These are phyloP conservation scores for Trichonephila clavipes DNA, from an alignment of 1,140 invertebrate species.

Conservation along the genomic window DNA sequence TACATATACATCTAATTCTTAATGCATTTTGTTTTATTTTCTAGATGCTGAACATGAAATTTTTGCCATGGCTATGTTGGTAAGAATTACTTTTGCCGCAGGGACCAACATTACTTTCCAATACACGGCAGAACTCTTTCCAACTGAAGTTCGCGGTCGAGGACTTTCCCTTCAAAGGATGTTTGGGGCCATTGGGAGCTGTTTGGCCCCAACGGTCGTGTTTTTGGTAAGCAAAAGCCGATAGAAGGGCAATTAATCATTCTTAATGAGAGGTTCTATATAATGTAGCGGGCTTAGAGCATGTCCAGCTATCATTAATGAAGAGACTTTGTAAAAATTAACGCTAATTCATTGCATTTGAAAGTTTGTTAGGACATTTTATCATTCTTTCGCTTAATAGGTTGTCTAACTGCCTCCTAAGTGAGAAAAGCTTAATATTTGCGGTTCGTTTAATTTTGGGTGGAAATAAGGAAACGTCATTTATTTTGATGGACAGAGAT, in stretches of 20 bases:
- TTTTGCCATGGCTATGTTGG: constrained; percentile 62
- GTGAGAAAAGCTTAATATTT: constrained; percentile 41
- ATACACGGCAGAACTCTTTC: constrained; percentile 91
- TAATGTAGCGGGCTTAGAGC: neutral
- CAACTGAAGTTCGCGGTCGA: constrained; percentile 91
- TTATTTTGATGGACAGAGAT: neutral
- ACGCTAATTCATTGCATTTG: constrained; percentile 7
- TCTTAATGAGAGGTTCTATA: constrained; percentile 9
- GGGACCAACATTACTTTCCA: constrained; percentile 94
- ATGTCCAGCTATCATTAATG: constrained; percentile 12
- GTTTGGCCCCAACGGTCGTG: constrained; percentile 90
- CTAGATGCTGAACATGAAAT: constrained; percentile 53
- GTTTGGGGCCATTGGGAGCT: constrained; percentile 90
- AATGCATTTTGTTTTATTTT: neutral
- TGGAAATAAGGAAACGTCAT: neutral
- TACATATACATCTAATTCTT: neutral
- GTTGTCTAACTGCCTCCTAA: neutral
- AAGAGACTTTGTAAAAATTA: neutral
- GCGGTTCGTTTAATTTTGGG: constrained; percentile 12
- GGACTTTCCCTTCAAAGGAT: constrained; percentile 92
- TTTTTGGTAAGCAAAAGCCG: constrained; percentile 85
- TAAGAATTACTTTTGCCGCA: constrained; percentile 85
- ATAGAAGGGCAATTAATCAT: constrained; percentile 27
- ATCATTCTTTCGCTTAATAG: neutral
- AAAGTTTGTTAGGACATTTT: neutral